A percentile compares a stretch with the other conserved stretches of the same genome.
Evolutionary conservation across 2,797 vertebrate genomes (phyloP).

Genomic region (Galagoides demidoff): DNA sequence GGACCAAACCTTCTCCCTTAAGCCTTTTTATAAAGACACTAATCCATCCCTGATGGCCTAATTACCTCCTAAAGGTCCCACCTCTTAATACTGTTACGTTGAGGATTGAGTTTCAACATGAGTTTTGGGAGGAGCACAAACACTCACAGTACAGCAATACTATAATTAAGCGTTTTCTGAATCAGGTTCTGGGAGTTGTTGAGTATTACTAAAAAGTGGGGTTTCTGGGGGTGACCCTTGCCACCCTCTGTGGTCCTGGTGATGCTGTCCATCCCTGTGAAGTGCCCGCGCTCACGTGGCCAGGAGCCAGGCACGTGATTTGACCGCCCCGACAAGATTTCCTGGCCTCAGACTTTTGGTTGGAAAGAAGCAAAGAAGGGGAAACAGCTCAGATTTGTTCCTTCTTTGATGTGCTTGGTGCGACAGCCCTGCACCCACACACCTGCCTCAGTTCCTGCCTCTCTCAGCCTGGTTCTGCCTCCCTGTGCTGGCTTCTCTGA

Average conservation of each 20-base stretch:
- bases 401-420: fast-evolving
- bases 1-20: neutral
- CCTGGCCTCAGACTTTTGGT: neutral
- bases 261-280: neutral
- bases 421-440: fast-evolving
- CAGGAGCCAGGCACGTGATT: neutral
- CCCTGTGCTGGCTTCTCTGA: neutral
- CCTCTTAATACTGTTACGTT: neutral
- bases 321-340: neutral
- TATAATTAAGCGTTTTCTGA: neutral
- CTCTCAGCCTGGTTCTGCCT: neutral
- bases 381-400: neutral
- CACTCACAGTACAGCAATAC: neutral
- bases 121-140: neutral
- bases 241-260: neutral
- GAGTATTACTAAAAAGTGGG: neutral
- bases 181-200: neutral
- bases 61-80: neutral
- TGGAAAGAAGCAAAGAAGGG: neutral
- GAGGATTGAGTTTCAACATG: neutral
- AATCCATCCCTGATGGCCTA: neutral
- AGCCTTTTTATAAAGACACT: neutral
- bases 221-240: neutral
- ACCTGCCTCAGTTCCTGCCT: fast-evolving
- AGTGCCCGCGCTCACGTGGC: neutral